Conservation (phyloP, 2,888 invertebrate genomes). For the Eupithecia abbreviata region DNA sequence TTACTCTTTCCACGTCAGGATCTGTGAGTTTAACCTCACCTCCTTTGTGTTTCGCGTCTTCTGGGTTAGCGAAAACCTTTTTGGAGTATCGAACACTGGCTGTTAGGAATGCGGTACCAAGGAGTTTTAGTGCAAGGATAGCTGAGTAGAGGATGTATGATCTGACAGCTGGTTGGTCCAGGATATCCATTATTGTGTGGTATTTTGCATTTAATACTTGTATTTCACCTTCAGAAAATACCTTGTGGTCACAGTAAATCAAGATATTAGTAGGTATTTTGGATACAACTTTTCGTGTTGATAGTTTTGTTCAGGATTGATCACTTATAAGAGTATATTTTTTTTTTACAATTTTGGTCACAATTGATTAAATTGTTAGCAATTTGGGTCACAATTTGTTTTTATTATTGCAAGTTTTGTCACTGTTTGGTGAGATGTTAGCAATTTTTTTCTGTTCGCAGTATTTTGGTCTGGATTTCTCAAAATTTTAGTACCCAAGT, state of each 20-base stretch:
- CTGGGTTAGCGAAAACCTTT: slow-evolving; percentile 10
- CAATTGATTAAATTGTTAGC: neutral
- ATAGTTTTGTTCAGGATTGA: no score
- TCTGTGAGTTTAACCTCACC: neutral
- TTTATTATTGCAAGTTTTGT: no score
- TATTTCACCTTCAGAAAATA: neutral
- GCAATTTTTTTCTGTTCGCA: neutral
- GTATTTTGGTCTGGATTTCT: no score
- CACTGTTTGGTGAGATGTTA: neutral
- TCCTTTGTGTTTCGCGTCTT: neutral
- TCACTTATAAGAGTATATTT: no score
- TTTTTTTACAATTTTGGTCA: no score
- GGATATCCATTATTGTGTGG: neutral
- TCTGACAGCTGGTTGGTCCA: neutral
- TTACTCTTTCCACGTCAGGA: neutral
- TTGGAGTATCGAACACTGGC: neutral
- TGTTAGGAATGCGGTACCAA: neutral
- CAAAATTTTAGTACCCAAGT: no score
- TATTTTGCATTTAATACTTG: neutral
- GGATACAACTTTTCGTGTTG: no score
- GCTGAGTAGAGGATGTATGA: neutral
- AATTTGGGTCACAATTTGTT: no score
- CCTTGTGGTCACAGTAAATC: neutral
- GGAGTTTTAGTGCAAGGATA: neutral
- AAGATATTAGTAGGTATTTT: no score